Evolutionary conservation across 2,797 vertebrate species (phyloP).

Genomic region (Lagorchestes hirsutus): DNA sequence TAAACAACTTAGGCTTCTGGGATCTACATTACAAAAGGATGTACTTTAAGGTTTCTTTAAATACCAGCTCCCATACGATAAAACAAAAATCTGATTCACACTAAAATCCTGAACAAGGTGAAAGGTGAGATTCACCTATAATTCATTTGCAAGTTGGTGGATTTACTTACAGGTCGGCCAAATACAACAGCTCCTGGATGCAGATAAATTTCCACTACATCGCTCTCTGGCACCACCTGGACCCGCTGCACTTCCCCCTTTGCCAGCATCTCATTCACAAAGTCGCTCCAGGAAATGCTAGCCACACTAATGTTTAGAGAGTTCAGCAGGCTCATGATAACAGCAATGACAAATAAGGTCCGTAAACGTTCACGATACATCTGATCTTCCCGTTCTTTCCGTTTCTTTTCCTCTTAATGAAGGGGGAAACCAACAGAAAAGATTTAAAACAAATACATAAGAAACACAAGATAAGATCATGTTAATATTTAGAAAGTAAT

Average conservation of each 20-base stretch:
- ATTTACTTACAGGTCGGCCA: slow-evolving; percentile 91
- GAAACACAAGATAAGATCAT: background rate
- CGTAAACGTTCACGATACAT: slow-evolving; percentile 94
- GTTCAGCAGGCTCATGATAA: slow-evolving; percentile 90
- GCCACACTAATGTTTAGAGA: slow-evolving; percentile 87
- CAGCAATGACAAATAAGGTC: slow-evolving; percentile 89
- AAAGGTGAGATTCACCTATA: background rate
- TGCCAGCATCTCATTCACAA: slow-evolving; percentile 97
- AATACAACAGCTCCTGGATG: slow-evolving; percentile 95
- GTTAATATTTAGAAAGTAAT: background rate
- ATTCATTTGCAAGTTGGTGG: background rate
- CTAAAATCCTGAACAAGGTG: background rate
- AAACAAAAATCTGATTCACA: background rate
- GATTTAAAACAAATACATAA: background rate
- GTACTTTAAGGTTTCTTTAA: background rate
- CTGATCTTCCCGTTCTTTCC: slow-evolving; percentile 91
- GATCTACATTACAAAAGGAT: background rate
- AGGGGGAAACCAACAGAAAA: background rate
- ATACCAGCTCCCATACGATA: background rate
- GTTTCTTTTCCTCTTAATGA: slow-evolving; percentile 92
- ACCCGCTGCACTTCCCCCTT: slow-evolving; percentile 97
- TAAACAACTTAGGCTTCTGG: background rate
- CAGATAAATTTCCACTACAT: slow-evolving; percentile 94
- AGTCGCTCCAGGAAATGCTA: slow-evolving; percentile 97
- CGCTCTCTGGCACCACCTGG: slow-evolving; percentile 94